phyloP scores from a whole-genome alignment of 1,140 invertebrate species.

The Homarus americanus region DNA sequence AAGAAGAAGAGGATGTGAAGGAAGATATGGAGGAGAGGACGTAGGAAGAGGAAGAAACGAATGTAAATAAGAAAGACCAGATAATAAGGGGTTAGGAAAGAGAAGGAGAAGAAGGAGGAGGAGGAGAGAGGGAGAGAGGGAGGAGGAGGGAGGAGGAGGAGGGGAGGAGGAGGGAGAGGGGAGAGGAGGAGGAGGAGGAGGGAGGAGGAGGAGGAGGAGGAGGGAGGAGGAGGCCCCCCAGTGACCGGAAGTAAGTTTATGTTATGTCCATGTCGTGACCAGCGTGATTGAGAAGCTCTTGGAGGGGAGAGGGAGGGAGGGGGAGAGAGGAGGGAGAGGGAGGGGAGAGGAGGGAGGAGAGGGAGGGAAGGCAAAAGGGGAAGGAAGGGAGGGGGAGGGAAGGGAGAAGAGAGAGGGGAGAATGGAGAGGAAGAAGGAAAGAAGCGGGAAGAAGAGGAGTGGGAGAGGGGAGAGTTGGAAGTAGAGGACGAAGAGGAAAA shows the following conservation, averaged over 20 bases:
- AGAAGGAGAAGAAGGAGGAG: background rate
- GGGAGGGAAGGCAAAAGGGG: background rate
- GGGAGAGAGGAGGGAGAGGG: background rate
- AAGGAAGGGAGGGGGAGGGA: background rate
- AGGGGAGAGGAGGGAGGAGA: background rate
- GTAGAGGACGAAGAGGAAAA: background rate
- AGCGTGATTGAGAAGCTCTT: background rate
- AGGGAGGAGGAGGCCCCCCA: background rate
- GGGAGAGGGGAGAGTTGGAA: background rate
- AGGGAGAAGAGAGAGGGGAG: too few species aligned
- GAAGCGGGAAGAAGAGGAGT: too few species aligned
- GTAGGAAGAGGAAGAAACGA: background rate
- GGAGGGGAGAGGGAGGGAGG: background rate
- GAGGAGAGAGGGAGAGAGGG: background rate
- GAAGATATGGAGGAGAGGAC: background rate
- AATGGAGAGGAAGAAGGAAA: too few species aligned
- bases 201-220: too few species aligned
- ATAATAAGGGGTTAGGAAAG: too few species aligned
- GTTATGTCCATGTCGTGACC: conserved; percentile 3
- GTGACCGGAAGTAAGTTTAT: background rate
- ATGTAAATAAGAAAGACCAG: background rate
- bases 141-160: background rate
- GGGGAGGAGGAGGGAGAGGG: background rate
- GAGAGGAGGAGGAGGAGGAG: background rate
- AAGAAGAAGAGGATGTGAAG: background rate